These are phyloP conservation scores for Ennomos erosarius DNA, from an alignment of 2,888 invertebrate species.

Conservation along the genomic window DNA sequence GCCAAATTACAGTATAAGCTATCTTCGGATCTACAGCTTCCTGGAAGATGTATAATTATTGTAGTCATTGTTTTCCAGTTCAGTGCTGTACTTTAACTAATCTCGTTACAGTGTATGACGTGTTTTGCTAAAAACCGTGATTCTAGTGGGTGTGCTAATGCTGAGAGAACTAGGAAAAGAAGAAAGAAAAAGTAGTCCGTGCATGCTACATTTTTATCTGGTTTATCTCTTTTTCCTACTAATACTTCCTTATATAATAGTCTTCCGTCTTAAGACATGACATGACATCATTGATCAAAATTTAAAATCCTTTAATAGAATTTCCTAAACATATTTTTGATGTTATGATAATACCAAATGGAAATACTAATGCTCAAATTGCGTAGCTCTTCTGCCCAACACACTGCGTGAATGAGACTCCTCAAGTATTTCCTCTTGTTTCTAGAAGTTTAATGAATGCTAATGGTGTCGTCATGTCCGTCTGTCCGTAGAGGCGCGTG, in stretches of 20 bases:
- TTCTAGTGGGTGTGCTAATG: not conserved
- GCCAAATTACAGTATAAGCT: constrained; percentile 29
- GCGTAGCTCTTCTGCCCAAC: constrained; percentile 27
- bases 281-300: not conserved
- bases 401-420: constrained; percentile 26
- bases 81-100: constrained; percentile 28
- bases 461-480: constrained; percentile 51
- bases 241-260: not conserved
- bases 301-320: constrained; percentile 2
- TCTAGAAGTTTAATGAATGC: constrained; percentile 54
- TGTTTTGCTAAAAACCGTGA: constrained; percentile 14
- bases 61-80: constrained; percentile 30
- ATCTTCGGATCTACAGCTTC: constrained; percentile 29
- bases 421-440: constrained; percentile 49
- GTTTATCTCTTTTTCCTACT: not conserved
- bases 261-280: not conserved
- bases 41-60: constrained; percentile 32
- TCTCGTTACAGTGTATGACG: constrained; percentile 26
- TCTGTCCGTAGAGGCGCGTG: constrained; percentile 50
- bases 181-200: not conserved
- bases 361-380: constrained; percentile 37
- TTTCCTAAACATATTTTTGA: constrained; percentile 11
- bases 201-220: not conserved
- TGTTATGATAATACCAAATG: constrained; percentile 32
- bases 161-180: no score